phyloP scores from a whole-genome alignment of 1,140 invertebrate genomes.

The Polypedilum vanderplanki region DNA sequence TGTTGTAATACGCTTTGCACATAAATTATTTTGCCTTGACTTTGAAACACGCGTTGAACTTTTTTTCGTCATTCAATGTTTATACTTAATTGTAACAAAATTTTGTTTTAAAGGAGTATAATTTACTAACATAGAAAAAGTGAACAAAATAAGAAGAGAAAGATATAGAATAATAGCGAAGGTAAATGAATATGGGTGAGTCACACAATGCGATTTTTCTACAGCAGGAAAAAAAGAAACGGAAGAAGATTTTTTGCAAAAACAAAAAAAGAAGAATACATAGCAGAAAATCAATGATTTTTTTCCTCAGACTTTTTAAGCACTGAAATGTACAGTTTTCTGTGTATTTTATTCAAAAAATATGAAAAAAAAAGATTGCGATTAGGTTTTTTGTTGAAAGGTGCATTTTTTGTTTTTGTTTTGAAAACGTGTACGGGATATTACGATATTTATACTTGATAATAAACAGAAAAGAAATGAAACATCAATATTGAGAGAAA shows the following conservation, averaged over 20 bases:
- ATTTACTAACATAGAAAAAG: background rate
- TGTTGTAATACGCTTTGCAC: background rate
- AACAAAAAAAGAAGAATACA: slow-evolving; percentile 1
- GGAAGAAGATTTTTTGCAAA: background rate
- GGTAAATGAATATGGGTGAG: background rate
- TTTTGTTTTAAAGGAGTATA: background rate
- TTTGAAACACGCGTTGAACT: background rate
- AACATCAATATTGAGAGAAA: background rate
- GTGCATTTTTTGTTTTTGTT: background rate
- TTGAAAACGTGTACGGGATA: background rate
- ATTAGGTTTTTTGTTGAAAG: background rate
- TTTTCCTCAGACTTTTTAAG: background rate
- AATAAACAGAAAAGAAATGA: background rate
- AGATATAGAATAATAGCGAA: background rate
- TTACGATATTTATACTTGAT: background rate
- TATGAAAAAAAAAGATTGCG: background rate
- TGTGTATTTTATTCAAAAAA: background rate
- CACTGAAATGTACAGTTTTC: background rate
- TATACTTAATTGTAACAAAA: background rate
- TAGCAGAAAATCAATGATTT: slow-evolving; percentile 16
- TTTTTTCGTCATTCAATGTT: background rate
- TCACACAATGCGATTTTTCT: slow-evolving; percentile 12
- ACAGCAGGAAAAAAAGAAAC: background rate
- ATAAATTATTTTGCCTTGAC: slow-evolving; percentile 1
- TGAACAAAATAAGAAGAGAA: background rate